Evolutionary conservation across 2,888 invertebrate genomes (phyloP), one percentile per base, ranked within the genome.

Genomic region (Macroteleia sp.): DNA sequence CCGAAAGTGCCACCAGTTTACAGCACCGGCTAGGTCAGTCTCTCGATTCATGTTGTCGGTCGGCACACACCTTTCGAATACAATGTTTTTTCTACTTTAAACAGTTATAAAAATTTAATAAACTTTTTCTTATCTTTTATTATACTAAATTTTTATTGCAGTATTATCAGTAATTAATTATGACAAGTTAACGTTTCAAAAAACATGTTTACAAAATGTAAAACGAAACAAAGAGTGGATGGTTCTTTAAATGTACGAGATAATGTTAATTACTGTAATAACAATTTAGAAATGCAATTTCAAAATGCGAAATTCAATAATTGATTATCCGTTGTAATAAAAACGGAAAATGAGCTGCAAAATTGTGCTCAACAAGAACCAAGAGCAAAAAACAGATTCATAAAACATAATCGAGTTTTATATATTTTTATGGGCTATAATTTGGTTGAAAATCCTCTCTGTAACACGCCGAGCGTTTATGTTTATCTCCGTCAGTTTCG

Each of bases 1-100:
- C 39, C 52, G 22, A 56, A 42, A 30, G 39, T 36, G 54, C 84
- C 90, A 83, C 76, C 75, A 91, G 91, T 83, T 88, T 87, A 90
- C 91, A 90, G 90, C 91, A 91, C 89, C 81, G 82, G 88, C 85
- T 90, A 85, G 91, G 89, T 77, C 62, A 48, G 41, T 39, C 22
- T 39, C 34, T 20, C 22, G 39, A 39, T 41, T 20, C 56, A 56
- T 41, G 17, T 50, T 17, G 25, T 46, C 57, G 48, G 30, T 25
- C 14, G 2, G 34, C 22, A 19, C 30, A 9, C 25, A n/a, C 3
- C 34, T 10, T 32, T 32, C 10, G 3, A 42, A 42, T 14, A 16
- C 19, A 9, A 10, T 16, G 25, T 14, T 42, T 42, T 42, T 5
- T 19, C 0, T 20, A 1, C 16, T 3, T 12, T 14, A 2, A 5